Percentiles rank a stretch among this genome's conserved stretches.
Evolutionary conservation across 2,797 vertebrate species (phyloP).

Genomic region (Enteromius anoplus): DNA sequence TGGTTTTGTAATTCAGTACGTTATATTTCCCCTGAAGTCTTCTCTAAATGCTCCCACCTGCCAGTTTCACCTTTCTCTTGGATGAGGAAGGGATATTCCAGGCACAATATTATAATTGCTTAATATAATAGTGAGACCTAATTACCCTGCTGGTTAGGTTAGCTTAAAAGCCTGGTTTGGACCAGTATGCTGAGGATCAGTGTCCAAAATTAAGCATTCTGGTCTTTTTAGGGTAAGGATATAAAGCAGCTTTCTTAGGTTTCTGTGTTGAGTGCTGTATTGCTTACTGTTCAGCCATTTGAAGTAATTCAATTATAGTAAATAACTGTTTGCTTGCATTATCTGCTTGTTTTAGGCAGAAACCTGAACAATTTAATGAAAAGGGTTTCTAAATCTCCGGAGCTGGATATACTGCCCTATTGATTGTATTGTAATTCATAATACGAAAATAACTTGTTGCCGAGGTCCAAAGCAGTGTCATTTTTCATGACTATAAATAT

Average conservation of each 20-base stretch:
- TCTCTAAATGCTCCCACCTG: constrained; percentile 32
- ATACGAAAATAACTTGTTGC: background rate
- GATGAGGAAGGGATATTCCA: constrained; percentile 28
- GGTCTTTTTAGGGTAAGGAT: background rate
- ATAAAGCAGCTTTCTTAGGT: background rate
- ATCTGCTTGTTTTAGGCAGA: background rate
- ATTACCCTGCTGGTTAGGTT: constrained; percentile 10
- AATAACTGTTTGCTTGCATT: background rate
- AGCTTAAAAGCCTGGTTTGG: constrained; percentile 26
- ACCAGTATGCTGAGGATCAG: background rate
- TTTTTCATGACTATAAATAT: background rate
- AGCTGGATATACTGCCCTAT: background rate
- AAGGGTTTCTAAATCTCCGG: background rate
- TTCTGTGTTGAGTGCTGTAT: background rate
- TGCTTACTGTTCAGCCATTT: background rate
- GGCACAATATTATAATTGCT: constrained; percentile 17
- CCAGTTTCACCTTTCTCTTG: constrained; percentile 18
- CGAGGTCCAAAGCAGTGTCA: background rate
- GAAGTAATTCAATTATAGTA: background rate
- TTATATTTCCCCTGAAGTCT: constrained; percentile 8
- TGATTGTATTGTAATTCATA: background rate
- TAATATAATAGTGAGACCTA: constrained; percentile 3
- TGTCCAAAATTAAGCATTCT: background rate
- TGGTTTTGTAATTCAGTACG: constrained; percentile 15
- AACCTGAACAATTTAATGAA: background rate